Evolutionary conservation across 1,140 invertebrate species (phyloP), one percentile per base, ranked within the genome.

Genomic region (Polypedilum pembai): DNA sequence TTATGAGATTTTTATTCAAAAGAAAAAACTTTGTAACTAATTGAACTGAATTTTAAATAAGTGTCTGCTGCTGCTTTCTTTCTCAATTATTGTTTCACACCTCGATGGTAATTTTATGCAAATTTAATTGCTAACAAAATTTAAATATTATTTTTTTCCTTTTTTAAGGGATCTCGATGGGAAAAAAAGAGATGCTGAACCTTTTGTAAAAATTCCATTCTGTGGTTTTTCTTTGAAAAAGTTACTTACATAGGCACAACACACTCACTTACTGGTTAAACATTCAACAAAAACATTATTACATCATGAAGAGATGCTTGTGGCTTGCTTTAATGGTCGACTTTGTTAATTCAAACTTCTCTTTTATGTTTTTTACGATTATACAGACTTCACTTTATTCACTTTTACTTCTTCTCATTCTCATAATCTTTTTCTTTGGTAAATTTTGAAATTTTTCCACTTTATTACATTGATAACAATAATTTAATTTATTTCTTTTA

Each of bases 21-120:
- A 56, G 15, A 56, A 56, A n/a, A 12, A n/a, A 56, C 45, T 56
- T 33, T 56, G 45, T 12, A 56, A 56, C 12, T 56, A 56, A 56
- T 56, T 56, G 45, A 56, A 56, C 45, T 4, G n/a, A 56, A 56
- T 56, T 4, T 56, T 56, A 12, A 33, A 33, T 33, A 56, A 56
- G 45, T 56, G 45, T 56, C 45, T 56, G 12, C 12, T n/a, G 10
- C 12, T 12, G 12, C 45, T 56, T n/a, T n/a, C n/a, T n/a, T n/a
- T n/a, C 45, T 56, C 45, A 56, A 12, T 56, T 56, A 56, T 56
- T 56, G 45, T 12, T 56, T 69, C 3, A 69, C 65, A 69, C 65
- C 20, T 69, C 20, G 65, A 69, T 69, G 65, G 65, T 20, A 21
- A 69, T 69, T 69, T 69, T 69, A 69, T 69, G 65, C 65, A 69